Base-by-base conservation (phyloP, 2,113 vertebrate species). In the Otus sunia region DNA sequence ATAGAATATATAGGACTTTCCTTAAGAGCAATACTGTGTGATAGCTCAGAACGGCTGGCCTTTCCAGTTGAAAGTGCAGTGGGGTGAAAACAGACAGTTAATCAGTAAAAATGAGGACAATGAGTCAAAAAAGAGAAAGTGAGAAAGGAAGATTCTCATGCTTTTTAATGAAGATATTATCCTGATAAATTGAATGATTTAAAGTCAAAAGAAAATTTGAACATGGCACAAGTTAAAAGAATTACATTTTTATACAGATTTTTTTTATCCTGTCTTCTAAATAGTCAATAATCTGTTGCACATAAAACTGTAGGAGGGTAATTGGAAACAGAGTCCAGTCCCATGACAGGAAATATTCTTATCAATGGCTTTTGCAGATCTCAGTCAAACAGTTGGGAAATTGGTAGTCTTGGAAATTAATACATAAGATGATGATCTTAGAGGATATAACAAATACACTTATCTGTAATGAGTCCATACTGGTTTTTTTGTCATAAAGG, bases 361-460 rank as follows among this genome's bases (percentile, higher is more conserved):
- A 97, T 93, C 86, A 64, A 87, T 94, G 77, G 58, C 19, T 95
- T 97, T 89, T 96, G 60, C 94, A 96, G 92, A 81, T 74, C 52
- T 82, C 77, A 91, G 80, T n/a, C 92, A 94, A 96, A 94, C 14
- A 32, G 26, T 15, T 43, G 67, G 71, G 73, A 96, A 86, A 77
- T 16, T 15, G 18, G 71, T 69, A 90, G 30, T 62, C n/a, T 43
- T 95, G 45, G 58, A 94, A 95, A 96, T 93, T 93, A 92, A 80
- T 93, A 82, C 5, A 8, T 11, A 64, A 89, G 73, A 91, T 71
- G 71, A 84, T 22, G 87, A 59, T 80, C 74, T 92, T 87, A 72
- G 68, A 87, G 41, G 52, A 80, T 92, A 53, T 10, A 78, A 79
- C 11, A 86, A 95, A 89, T 56, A 84, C 71, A 86, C 41, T 94